Conservation (phyloP, 2,113 vertebrate genomes). For the Nesoenas mayeri region DNA sequence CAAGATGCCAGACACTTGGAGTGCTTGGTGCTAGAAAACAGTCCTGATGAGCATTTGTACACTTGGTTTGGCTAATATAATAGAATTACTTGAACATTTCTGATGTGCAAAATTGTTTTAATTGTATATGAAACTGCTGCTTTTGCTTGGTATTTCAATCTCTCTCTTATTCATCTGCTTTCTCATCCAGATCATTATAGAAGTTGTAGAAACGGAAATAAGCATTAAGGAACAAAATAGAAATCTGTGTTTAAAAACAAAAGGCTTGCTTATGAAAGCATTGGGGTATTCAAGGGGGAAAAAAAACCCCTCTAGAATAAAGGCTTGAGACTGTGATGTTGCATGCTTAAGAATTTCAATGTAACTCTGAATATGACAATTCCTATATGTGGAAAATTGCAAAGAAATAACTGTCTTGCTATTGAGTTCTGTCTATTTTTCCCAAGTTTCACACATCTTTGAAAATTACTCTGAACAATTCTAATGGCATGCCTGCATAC, state of each 20-base stretch:
- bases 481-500: not conserved
- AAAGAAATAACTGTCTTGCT: not conserved
- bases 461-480: not conserved
- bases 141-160: not conserved
- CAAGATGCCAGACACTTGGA: not conserved
- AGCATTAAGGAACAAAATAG: not conserved
- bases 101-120: not conserved
- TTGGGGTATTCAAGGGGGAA: not conserved
- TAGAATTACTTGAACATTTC: not conserved
- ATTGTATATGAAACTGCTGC: not conserved
- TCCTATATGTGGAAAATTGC: conserved; percentile 1
- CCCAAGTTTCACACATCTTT: not conserved
- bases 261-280: not conserved
- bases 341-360: not conserved
- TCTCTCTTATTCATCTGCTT: not conserved
- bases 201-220: not conserved
- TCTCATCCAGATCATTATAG: too few relatives aligned
- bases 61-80: not conserved
- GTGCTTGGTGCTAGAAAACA: not conserved
- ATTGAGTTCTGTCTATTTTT: not conserved
- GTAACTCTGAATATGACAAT: not conserved
- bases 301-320: not conserved
- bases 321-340: not conserved
- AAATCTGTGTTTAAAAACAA: not conserved
- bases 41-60: not conserved